Percentiles rank a stretch among this genome's conserved stretches.
phyloP scores from a whole-genome alignment of 1,140 invertebrate species.

The Diabrotica virgifera region DNA sequence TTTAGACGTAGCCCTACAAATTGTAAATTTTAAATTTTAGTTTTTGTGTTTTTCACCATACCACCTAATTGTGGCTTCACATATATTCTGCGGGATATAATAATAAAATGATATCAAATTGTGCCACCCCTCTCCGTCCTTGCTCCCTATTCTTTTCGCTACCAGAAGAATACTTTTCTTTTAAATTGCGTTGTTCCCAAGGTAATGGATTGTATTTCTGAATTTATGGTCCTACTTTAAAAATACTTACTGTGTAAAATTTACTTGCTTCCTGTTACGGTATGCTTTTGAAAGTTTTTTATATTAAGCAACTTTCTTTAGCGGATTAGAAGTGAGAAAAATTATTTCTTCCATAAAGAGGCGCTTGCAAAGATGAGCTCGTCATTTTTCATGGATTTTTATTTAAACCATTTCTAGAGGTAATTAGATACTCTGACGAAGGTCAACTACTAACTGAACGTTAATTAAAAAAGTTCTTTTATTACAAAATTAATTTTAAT shows the following conservation, averaged over 20 bases:
- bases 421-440: no score
- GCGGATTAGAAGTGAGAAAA: neutral
- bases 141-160: slow-evolving; percentile 1
- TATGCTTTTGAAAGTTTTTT: slow-evolving; percentile 13
- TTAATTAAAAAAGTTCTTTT: no score
- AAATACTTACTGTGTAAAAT: slow-evolving; percentile 19
- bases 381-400: neutral
- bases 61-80: no score
- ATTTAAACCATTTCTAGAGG: neutral
- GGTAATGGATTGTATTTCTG: slow-evolving; percentile 16
- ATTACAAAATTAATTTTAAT: no score
- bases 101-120: no score
- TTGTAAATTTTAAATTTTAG: no score
- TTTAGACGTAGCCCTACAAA: no score
- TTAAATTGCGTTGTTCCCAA: slow-evolving; percentile 19
- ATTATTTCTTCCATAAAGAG: neutral
- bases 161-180: slow-evolving; percentile 16
- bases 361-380: neutral
- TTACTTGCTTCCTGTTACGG: slow-evolving; percentile 9
- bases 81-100: no score
- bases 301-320: slow-evolving; percentile 14
- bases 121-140: neutral
- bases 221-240: slow-evolving; percentile 19
- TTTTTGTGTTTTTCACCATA: no score
- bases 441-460: no score